Conservation (phyloP, 2,797 vertebrate species). For the Lophius americanus region DNA sequence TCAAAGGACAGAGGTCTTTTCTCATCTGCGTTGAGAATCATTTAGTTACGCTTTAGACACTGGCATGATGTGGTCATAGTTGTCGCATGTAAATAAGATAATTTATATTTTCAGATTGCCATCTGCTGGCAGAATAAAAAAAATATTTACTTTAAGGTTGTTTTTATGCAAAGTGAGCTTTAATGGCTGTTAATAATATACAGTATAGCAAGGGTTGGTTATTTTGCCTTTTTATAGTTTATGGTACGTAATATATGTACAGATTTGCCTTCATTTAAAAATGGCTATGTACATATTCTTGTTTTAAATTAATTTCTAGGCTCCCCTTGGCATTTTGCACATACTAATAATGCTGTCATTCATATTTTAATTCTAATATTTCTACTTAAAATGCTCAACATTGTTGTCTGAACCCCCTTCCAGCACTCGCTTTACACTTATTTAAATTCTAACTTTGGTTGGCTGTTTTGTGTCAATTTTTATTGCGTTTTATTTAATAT, state of each 20-base stretch:
- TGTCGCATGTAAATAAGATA: conserved; percentile 65
- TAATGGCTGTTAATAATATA: conserved; percentile 81
- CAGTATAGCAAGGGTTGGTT: conserved; percentile 76
- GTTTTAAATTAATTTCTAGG: conserved; percentile 29
- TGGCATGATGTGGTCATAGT: conserved; percentile 36
- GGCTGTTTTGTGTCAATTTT: conserved; percentile 33
- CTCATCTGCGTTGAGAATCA: conserved; percentile 37
- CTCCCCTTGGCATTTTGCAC: conserved; percentile 63
- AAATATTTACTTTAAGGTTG: conserved; percentile 85
- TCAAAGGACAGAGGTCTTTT: conserved; percentile 35
- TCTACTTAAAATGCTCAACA: conserved; percentile 45
- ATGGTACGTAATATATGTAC: conserved; percentile 55
- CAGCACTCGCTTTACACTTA: conserved; percentile 44
- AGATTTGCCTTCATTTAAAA: conserved; percentile 26
- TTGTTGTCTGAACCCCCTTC: conserved; percentile 19
- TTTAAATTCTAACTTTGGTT: conserved; percentile 46
- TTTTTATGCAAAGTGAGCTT: conserved; percentile 82
- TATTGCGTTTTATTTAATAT: conserved; percentile 22
- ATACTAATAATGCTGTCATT: conserved; percentile 55
- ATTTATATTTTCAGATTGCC: conserved; percentile 86
- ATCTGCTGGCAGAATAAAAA: conserved; percentile 91
- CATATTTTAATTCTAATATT: conserved; percentile 55
- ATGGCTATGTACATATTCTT: conserved; percentile 40
- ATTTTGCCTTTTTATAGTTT: conserved; percentile 81
- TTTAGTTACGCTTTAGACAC: conserved; percentile 47